phyloP scores from a whole-genome alignment of 2,888 invertebrate species.

The Pseudococcus viburni region DNA sequence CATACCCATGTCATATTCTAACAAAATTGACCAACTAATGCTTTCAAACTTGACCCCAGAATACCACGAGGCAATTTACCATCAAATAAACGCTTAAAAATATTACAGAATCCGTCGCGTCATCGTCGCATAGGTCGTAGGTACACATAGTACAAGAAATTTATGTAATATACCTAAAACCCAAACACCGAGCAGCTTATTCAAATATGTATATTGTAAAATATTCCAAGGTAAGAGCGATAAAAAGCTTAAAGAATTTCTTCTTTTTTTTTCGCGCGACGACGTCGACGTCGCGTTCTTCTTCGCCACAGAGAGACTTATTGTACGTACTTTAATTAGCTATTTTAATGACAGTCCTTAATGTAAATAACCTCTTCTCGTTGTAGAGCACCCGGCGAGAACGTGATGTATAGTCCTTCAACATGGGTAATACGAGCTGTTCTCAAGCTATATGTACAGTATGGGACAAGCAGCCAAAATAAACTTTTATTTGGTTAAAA shows the following conservation, averaged over 20 bases:
- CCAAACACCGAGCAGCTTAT: neutral
- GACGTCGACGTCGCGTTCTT: neutral
- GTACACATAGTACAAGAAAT: too few species aligned
- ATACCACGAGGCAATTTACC: neutral
- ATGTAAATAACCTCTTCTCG: conserved; percentile 34
- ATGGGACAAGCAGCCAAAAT: conserved; percentile 20
- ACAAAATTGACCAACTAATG: neutral
- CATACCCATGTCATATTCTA: neutral
- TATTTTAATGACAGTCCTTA: conserved; percentile 39
- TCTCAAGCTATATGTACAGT: neutral
- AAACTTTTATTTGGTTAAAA: conserved; percentile 44
- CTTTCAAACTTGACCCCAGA: neutral
- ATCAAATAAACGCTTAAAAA: neutral
- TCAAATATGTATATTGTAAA: neutral
- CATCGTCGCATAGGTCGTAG: neutral
- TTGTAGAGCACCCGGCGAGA: conserved; percentile 32
- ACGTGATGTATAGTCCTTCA: conserved; percentile 49
- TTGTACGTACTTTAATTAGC: conserved; percentile 16
- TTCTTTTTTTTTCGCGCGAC: neutral
- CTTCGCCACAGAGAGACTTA: neutral
- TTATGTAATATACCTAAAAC: neutral
- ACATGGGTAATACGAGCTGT: conserved; percentile 22
- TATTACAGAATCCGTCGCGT: neutral
- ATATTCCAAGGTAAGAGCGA: neutral
- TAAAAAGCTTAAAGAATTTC: conserved; percentile 10